Base-by-base conservation (phyloP, 2,888 invertebrate species). In the Julus scandinavius region DNA sequence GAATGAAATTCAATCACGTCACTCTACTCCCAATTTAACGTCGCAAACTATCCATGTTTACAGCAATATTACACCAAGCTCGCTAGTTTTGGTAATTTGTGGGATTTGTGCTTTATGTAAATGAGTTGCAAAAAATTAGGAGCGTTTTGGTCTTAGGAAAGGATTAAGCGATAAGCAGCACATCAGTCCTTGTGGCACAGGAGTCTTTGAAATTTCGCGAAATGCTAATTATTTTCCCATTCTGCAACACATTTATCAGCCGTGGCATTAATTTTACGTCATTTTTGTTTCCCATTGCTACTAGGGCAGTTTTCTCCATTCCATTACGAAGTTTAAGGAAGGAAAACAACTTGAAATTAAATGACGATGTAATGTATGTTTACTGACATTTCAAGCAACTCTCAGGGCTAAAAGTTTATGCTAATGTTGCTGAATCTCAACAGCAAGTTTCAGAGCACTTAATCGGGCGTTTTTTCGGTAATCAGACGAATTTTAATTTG, bases 241-340 rank as follows among this genome's bases (percentile, higher is more conserved):
- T 80, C 80, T 38, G 80, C 1, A 80, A 80, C 80, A 13, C 80
- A 80, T 80, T 38, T 38, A 80, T 80, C 80, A 80, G 38, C 38
- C 80, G 11, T 13, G 80, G 80, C 29, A 38, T 80, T 80, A 80
- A 80, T n/a, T n/a, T n/a, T n/a, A n/a, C n/a, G n/a, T n/a, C n/a
- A n/a, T n/a, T n/a, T n/a, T n/a, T n/a, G n/a, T n/a, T n/a, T n/a
- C n/a, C n/a, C n/a, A n/a, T n/a, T n/a, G n/a, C n/a, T n/a, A n/a
- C n/a, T n/a, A n/a, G n/a, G n/a, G n/a, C n/a, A n/a, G n/a, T n/a
- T n/a, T n/a, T n/a, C n/a, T n/a, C n/a, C n/a, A n/a, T n/a, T n/a
- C n/a, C n/a, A n/a, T n/a, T n/a, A n/a, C n/a, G n/a, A n/a, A n/a
- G n/a, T n/a, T n/a, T n/a, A n/a, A n/a, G n/a, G n/a, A n/a, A n/a